phyloP scores from a whole-genome alignment of 23 tunicate species.

The Trididemnum clinides region DNA sequence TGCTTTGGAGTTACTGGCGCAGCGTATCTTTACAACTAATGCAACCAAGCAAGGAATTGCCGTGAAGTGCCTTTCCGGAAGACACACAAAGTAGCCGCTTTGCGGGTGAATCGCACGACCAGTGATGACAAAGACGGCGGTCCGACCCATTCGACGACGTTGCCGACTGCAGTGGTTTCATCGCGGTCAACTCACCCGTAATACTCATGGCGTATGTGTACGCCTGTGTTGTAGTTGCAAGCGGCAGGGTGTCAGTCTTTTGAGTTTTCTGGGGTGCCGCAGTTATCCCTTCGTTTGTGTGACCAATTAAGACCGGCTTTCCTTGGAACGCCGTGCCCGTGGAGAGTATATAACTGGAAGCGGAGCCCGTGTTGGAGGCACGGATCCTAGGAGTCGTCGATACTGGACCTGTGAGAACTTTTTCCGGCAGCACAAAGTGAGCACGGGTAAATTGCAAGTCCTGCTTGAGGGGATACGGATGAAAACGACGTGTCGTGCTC shows the following conservation, averaged over 20 bases:
- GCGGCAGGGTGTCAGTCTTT: not conserved
- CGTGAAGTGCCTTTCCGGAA: no score
- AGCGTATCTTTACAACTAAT: no score
- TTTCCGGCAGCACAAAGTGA: conserved; percentile 25
- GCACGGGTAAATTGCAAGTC: not conserved
- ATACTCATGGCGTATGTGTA: conserved; percentile 77
- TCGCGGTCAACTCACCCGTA: no score
- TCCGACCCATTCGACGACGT: no score
- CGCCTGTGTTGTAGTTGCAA: not conserved
- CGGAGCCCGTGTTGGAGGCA: not conserved
- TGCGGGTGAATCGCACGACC: no score
- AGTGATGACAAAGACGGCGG: no score
- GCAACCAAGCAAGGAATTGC: no score
- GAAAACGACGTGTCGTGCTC: conserved; percentile 11
- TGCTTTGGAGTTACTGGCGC: no score
- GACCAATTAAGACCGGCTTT: conserved; percentile 3
- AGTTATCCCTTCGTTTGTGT: not conserved
- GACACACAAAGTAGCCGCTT: no score
- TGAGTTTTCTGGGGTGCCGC: not conserved
- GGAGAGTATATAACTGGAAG: not conserved
- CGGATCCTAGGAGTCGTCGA: conserved; percentile 13
- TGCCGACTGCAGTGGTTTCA: no score
- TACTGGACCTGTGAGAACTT: conserved; percentile 21
- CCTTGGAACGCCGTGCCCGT: not conserved
- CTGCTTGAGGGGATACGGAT: not conserved